Evolutionary conservation across 2,797 vertebrate species (phyloP), one percentile per base, ranked within the genome.

Genomic region (Cottoperca gobio): DNA sequence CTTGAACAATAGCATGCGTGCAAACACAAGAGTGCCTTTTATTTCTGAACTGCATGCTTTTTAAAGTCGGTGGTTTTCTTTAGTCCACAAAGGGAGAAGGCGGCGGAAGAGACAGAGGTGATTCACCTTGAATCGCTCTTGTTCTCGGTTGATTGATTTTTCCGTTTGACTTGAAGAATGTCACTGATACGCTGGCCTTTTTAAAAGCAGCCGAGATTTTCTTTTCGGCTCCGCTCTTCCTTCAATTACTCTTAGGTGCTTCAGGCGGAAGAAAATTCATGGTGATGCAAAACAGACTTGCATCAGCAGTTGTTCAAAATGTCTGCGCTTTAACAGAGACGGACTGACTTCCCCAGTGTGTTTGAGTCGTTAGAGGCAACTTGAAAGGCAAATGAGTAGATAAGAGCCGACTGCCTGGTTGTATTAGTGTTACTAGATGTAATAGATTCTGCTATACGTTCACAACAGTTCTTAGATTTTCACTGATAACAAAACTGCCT

Each of bases 91-190:
- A 84, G 37, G 33, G 37, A n/a, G 33, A 75, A 63, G 64, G 61
- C 43, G 4, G 39, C 67, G 31, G 16, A 14, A 16, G 14, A 85
- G 78, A 55, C 40, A 5, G 58, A 52, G 54, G 66, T 49, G 59
- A 82, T 82, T 81, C 66, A 85, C 85, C 61, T 87, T 53, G 58
- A 78, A 52, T 48, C 16, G 12, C 60, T 70, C 78, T 82, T 73
- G 60, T 81, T 86, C 79, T 88, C 81, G 68, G 35, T 65, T 76
- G 83, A 88, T 90, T 84, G 89, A 90, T 87, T 86, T 90, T 81
- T 55, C 81, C 70, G 33, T 88, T 86, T 85, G 68, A 83, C 88
- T 88, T 80, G 72, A 82, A 75, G 67, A 92, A 91, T 75, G 83
- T 73, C 81, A 72, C 73, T 76, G 77, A 89, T 78, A 77, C 71